Conservation (phyloP, 2,113 vertebrate species). For the Alectura lathami region DNA sequence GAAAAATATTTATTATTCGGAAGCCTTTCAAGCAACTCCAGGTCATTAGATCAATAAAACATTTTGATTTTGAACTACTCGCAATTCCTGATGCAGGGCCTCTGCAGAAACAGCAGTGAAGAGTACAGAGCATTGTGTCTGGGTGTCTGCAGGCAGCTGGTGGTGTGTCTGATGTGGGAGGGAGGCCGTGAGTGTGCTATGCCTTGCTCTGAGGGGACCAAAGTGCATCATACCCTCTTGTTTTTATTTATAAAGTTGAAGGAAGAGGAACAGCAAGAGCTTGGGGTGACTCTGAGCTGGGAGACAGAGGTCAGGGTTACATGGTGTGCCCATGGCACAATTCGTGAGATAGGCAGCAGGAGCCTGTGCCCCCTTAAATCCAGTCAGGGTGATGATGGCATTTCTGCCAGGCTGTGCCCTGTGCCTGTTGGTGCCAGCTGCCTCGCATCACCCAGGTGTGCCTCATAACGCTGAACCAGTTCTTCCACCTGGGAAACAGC, state of each 20-base stretch:
- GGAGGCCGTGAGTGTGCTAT: fast-evolving
- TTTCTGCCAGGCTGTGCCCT: background rate
- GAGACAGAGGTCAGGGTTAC: fast-evolving
- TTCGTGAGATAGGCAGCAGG: background rate
- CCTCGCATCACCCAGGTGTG: background rate
- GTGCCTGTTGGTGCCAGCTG: background rate
- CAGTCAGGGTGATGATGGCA: no score
- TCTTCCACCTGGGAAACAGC: background rate
- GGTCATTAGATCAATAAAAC: conserved; percentile 61
- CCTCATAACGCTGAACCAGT: background rate
- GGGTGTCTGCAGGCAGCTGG: background rate
- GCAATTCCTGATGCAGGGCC: background rate
- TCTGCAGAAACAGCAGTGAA: background rate
- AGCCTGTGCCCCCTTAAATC: background rate
- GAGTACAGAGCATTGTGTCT: background rate
- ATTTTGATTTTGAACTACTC: conserved; percentile 31
- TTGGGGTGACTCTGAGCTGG: background rate
- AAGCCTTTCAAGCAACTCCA: conserved; percentile 28
- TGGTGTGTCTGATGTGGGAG: background rate
- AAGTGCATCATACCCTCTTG: background rate
- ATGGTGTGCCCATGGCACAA: fast-evolving
- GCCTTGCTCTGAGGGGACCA: background rate
- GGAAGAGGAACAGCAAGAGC: background rate
- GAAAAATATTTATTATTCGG: conserved; percentile 56
- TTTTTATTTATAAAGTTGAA: background rate